A percentile compares a stretch with the other conserved stretches of the same genome.
phyloP scores from a whole-genome alignment of 2,888 invertebrate species.

The Agrilus mali region DNA sequence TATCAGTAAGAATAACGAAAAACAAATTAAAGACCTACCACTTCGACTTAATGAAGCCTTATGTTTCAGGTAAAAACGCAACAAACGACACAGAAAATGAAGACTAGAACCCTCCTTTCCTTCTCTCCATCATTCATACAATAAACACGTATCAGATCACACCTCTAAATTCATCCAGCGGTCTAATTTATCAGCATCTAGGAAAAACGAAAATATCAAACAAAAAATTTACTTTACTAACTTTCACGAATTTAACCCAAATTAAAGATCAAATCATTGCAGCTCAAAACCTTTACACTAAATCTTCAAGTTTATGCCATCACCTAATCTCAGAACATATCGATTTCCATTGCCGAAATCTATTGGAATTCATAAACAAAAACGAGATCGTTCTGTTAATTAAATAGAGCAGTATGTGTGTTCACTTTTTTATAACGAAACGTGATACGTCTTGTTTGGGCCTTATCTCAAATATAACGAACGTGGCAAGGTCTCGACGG shows the following conservation, averaged over 20 bases:
- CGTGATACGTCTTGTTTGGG: no score
- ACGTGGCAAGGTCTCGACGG: no score
- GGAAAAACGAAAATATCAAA: background rate
- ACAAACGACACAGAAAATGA: background rate
- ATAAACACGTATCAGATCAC: background rate
- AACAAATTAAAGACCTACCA: conserved; percentile 5
- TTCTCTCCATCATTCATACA: background rate
- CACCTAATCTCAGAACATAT: no score
- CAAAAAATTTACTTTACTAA: background rate
- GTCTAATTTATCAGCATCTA: background rate
- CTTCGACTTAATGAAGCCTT: conserved; percentile 5
- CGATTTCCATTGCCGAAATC: no score
- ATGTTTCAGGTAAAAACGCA: background rate
- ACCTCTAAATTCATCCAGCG: background rate
- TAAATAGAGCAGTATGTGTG: no score
- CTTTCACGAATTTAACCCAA: background rate
- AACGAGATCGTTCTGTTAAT: no score
- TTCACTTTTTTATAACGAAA: no score
- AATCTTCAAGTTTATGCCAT: background rate
- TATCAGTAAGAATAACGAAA: conserved; percentile 3
- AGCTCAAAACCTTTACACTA: background rate
- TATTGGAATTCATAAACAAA: no score
- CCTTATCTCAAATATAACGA: no score
- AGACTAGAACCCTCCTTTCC: background rate
- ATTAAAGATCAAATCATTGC: background rate